Conservation (phyloP, 2,888 invertebrate species). For the Metalampra italica region DNA sequence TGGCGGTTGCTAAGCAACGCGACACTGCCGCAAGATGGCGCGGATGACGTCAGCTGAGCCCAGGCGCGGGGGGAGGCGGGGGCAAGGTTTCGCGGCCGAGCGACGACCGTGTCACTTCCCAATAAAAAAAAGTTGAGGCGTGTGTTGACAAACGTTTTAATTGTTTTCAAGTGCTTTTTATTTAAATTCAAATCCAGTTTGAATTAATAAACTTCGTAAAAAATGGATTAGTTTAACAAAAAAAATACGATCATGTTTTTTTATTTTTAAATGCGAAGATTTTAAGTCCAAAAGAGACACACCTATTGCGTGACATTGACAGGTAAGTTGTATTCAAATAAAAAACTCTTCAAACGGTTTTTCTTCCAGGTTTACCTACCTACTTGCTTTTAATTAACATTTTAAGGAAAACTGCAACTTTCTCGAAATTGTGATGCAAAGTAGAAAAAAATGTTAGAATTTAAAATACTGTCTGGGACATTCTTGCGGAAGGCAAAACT, state of each 20-base stretch:
- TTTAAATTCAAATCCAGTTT: not conserved
- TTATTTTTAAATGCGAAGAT: no score
- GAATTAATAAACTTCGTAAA: not conserved
- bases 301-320: no score
- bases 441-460: no score
- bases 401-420: no score
- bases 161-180: not conserved
- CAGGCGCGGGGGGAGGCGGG: slow-evolving; percentile 30
- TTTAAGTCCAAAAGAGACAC: no score
- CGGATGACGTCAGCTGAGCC: slow-evolving; percentile 65
- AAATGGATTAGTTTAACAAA: no score
- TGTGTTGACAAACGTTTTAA: slow-evolving; percentile 35
- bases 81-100: slow-evolving; percentile 60
- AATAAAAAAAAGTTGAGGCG: slow-evolving; percentile 51
- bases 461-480: slow-evolving; percentile 43
- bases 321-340: no score
- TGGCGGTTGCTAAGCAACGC: slow-evolving; percentile 70
- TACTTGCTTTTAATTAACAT: no score
- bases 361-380: no score
- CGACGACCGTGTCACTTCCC: slow-evolving; percentile 69
- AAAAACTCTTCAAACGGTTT: no score
- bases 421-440: no score
- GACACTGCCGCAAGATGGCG: slow-evolving; percentile 72
- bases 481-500: slow-evolving; percentile 47
- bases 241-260: no score